Evolutionary conservation across 2,113 vertebrate genomes (phyloP).

Genomic region (Cromileptes altivelis): DNA sequence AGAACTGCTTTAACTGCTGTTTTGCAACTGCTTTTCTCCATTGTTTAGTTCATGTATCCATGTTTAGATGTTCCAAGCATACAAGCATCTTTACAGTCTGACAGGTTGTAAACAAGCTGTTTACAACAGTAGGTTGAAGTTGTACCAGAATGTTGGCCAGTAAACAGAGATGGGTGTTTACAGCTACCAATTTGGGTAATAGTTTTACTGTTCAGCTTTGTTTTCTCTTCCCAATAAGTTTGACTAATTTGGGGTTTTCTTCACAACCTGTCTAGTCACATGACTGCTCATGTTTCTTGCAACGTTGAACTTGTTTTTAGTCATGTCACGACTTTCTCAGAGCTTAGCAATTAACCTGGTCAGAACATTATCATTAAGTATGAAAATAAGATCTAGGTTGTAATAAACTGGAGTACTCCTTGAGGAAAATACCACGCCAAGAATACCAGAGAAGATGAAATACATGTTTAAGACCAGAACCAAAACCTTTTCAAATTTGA

Average conservation of each 20-base stretch:
- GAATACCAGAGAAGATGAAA: background rate
- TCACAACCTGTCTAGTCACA: background rate
- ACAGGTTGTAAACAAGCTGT: background rate
- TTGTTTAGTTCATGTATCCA: too few relatives aligned
- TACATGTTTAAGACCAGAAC: background rate
- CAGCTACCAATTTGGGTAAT: background rate
- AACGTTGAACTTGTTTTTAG: background rate
- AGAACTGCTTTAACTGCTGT: too few relatives aligned
- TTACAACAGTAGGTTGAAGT: background rate
- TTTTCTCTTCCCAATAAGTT: background rate
- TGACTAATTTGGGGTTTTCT: background rate
- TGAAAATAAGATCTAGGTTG: background rate
- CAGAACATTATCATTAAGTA: background rate
- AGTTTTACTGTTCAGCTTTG: background rate
- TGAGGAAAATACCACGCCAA: background rate
- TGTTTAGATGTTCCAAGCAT: too few relatives aligned
- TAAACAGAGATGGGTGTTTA: background rate
- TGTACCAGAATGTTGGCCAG: background rate
- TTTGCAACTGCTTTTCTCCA: too few relatives aligned
- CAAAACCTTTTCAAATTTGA: background rate
- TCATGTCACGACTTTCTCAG: background rate
- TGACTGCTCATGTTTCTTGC: background rate
- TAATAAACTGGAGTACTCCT: background rate
- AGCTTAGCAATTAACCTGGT: background rate
- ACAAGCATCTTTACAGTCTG: background rate